These are phyloP conservation scores for Rousettus madagascariensis DNA, from an alignment of 2,797 vertebrate species.

Conservation along the genomic window DNA sequence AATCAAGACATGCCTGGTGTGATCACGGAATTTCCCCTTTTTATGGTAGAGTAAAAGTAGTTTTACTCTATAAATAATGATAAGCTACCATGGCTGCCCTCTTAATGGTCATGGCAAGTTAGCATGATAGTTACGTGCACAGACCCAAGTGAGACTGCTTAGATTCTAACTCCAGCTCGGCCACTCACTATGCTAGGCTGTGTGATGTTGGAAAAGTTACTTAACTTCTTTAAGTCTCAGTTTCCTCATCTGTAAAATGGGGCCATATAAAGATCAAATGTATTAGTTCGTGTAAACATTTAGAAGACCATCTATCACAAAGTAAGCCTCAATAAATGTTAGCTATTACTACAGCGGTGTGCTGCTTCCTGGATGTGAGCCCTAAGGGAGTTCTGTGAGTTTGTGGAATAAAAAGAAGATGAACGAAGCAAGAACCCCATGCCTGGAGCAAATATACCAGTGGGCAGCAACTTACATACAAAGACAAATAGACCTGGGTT, in stretches of 20 bases:
- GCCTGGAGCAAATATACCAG: not conserved
- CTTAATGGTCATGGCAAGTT: not conserved
- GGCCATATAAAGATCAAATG: not conserved
- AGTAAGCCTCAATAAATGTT: not conserved
- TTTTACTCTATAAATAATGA: not conserved
- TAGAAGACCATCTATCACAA: not conserved
- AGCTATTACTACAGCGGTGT: not conserved
- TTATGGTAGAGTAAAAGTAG: not conserved
- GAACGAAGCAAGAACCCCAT: not conserved
- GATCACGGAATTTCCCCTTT: not conserved
- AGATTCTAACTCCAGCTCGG: not conserved
- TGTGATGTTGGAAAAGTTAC: not conserved
- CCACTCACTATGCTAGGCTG: not conserved
- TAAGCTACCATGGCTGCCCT: not conserved
- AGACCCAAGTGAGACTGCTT: not conserved
- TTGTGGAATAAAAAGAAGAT: not conserved
- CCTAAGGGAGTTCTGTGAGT: not conserved
- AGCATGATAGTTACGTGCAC: not conserved
- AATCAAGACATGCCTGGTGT: not conserved
- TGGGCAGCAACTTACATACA: not conserved
- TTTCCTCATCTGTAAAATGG: conserved; percentile 46
- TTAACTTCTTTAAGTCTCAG: not conserved
- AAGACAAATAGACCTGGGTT: not conserved
- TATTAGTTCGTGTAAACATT: not conserved
- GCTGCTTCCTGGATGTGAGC: not conserved